Percentiles rank a stretch among this genome's conserved stretches.
Conservation (phyloP, 2,113 vertebrate genomes). For the Turnix velox region DNA sequence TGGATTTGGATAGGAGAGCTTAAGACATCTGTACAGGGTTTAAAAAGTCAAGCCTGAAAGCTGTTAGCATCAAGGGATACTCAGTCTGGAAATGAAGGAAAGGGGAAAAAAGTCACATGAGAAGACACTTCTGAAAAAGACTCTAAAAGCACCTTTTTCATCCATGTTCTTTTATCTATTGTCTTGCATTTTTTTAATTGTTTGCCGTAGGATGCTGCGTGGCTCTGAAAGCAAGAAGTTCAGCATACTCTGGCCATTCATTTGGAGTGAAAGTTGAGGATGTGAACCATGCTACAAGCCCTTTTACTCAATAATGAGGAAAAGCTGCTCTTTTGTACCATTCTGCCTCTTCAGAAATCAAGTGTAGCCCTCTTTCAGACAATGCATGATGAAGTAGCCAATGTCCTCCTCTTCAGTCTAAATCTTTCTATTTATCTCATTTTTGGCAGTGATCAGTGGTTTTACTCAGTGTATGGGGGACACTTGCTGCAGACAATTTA, state of each 20-base stretch:
- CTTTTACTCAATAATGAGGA: background rate
- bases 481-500: slow-evolving; percentile 35
- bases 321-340: background rate
- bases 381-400: background rate
- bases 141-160: background rate
- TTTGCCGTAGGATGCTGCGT: fast-evolving
- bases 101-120: background rate
- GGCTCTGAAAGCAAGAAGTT: background rate
- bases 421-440: background rate
- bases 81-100: background rate
- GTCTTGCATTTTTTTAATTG: background rate
- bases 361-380: background rate
- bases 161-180: background rate
- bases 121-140: background rate
- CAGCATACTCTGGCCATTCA: background rate
- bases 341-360: background rate
- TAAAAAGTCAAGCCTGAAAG: background rate
- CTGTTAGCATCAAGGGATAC: background rate
- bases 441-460: background rate
- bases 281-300: background rate
- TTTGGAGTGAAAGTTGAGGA: background rate
- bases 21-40: background rate
- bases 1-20: background rate
- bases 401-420: background rate
- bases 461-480: background rate